Evolutionary conservation across 2,113 vertebrate species (phyloP), one percentile per base, ranked within the genome.

Genomic region (Lophochroa leadbeateri): DNA sequence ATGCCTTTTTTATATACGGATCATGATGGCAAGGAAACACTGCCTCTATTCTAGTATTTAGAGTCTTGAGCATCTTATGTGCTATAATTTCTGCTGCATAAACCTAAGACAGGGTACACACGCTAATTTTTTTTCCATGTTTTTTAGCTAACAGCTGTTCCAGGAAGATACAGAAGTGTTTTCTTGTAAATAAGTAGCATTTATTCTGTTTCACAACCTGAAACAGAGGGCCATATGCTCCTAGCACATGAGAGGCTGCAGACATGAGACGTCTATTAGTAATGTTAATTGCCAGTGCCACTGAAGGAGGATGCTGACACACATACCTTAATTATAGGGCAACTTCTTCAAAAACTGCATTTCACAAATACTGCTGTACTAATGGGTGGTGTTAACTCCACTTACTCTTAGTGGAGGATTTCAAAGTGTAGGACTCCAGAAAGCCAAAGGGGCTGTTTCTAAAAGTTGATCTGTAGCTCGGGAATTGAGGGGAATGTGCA

Each of bases 281-380:
- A 70, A 94, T 88, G 88, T 79, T 96, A 85, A 89, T 93, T 94
- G 60, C 33, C 29, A 20, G 47, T 96, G 88, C 58, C 86, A 91
- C 87, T 92, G 58, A 92, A 70, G 75, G 75, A 95, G 77, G 82
- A 96, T 91, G 91, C 70, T 96, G 93, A 96, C 81, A 94, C 49
- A 71, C 33, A 86, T 52, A 29, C 58, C 80, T 93, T 95, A 97
- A 92, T 95, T 95, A 95, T 27, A 97, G 92, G 91, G 63, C 72
- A 90, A 77, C 86, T 75, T 90, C 52, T 88, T 94, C 86, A 97
- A 74, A 92, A 95, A 69, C 28, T 79, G 33, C 6, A 0, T 81
- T 90, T 95, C 84, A 82, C 80, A 83, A 88, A 83, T 81, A 65
- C 68, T 90, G 64, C 61, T 77, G n/a, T 70, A 70, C 17, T 70